phyloP scores from a whole-genome alignment of 1,140 invertebrate genomes.

The Berghia stephanieae region DNA sequence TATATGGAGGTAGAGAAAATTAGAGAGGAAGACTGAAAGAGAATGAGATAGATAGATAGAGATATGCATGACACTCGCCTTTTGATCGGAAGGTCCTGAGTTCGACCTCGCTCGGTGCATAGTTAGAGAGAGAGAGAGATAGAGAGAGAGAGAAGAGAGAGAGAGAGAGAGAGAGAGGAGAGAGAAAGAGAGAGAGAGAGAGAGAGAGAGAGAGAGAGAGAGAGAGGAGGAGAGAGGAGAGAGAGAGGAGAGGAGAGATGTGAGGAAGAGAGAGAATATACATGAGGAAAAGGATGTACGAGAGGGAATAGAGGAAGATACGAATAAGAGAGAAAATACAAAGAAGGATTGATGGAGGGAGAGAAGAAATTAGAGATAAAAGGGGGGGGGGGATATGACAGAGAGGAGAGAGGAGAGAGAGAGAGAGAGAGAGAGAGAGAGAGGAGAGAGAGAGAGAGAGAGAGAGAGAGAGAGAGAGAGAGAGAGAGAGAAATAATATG shows the following conservation, averaged over 20 bases:
- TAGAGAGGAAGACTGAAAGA: too few species aligned
- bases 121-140: conserved; percentile 14
- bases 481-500: neutral
- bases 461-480: neutral
- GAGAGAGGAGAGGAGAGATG: neutral
- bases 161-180: conserved; percentile 3
- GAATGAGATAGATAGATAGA: too few species aligned
- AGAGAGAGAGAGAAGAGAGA: conserved; percentile 14
- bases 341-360: neutral
- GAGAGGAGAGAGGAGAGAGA: too few species aligned
- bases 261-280: neutral
- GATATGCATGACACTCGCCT: too few species aligned
- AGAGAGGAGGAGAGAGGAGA: neutral
- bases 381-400: too few species aligned
- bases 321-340: neutral
- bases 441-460: conserved; percentile 9
- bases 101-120: too few species aligned
- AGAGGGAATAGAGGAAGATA: neutral
- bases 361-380: neutral
- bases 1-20: too few species aligned
- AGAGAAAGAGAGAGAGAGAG: conserved; percentile 12
- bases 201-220: neutral
- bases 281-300: too few species aligned
- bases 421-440: conserved; percentile 4
- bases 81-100: too few species aligned